Base-by-base conservation (phyloP, 2,113 vertebrate species). In the Dicrurus megarhynchus region DNA sequence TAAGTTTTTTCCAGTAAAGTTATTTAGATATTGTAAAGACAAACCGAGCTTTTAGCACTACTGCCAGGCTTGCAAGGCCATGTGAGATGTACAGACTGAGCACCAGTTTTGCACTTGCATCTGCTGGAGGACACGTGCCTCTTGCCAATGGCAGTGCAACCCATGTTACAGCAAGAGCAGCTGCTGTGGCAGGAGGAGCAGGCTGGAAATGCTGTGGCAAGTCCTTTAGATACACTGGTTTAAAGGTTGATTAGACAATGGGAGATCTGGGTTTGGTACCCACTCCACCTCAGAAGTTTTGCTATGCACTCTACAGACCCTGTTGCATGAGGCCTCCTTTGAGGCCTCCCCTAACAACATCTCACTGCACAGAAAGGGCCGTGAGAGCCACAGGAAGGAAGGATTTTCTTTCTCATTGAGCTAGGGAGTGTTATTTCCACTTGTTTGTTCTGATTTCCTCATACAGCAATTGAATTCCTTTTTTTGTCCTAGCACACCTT, bases 111-210 rank as follows among this genome's bases (percentile, higher is more conserved):
- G 37, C 21, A 9, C 6, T 73, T 53, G 15, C 2, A 18, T 74
- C 46, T 78, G 47, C 68, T 70, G 71, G 32, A 57, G 28, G n/a
- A 57, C 22, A 33, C 1, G 0, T 11, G 13, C 2, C 3, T 65
- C 65, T 81, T 8, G 2, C 50, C 59, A 21, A 11, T 10, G 50
- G 53, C 32, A 46, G 19, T 9, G n/a, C 32, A 50, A 23, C 41
- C 37, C 0, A 0, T 0, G 1, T 32, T 56, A 16, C 28, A 60
- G 32, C 8, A 44, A 57, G 61, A 70, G 35, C 21, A 86, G 5
- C 17, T 32, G 13, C 85, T 59, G 13, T 37, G 52, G 23, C 13
- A 28, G 15, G n/a, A 69, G 49, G 7, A 61, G 19, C 67, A 28
- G 63, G 20, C 37, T 69, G 71, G 33, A 77, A 73, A 70, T 18